phyloP scores from a whole-genome alignment of 2,888 invertebrate genomes.

The Tenthredo livida region DNA sequence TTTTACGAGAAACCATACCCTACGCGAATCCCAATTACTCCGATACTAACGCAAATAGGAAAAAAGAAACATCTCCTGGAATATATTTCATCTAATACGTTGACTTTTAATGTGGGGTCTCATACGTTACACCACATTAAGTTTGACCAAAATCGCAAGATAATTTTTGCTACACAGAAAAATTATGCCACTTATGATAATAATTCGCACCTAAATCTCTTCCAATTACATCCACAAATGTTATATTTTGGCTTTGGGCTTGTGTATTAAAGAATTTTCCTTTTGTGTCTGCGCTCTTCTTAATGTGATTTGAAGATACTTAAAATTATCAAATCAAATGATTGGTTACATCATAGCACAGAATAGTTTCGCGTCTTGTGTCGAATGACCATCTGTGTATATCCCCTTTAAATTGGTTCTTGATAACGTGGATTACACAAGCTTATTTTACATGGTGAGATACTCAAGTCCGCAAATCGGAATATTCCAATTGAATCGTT shows the following conservation, averaged over 20 bases:
- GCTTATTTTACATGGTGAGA: neutral
- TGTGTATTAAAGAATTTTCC: neutral
- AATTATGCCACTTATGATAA: neutral
- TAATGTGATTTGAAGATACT: neutral
- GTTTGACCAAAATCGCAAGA: neutral
- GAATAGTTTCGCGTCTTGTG: neutral
- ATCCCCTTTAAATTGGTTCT: neutral
- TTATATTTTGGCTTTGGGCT: neutral
- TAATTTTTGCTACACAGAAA: neutral
- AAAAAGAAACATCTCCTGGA: neutral
- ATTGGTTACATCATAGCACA: neutral
- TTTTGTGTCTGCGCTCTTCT: neutral
- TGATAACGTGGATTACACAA: neutral
- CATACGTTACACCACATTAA: neutral
- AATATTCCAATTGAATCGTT: neutral
- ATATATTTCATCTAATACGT: neutral
- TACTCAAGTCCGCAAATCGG: neutral
- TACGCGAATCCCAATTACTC: neutral
- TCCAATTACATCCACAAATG: too few relatives aligned
- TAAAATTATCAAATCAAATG: neutral
- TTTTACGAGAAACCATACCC: neutral
- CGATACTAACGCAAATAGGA: neutral
- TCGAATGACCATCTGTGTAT: neutral
- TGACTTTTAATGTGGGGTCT: neutral
- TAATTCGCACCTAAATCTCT: neutral